Evolutionary conservation across 2,888 invertebrate genomes (phyloP).

Genomic region (Oxyteleia sp.): DNA sequence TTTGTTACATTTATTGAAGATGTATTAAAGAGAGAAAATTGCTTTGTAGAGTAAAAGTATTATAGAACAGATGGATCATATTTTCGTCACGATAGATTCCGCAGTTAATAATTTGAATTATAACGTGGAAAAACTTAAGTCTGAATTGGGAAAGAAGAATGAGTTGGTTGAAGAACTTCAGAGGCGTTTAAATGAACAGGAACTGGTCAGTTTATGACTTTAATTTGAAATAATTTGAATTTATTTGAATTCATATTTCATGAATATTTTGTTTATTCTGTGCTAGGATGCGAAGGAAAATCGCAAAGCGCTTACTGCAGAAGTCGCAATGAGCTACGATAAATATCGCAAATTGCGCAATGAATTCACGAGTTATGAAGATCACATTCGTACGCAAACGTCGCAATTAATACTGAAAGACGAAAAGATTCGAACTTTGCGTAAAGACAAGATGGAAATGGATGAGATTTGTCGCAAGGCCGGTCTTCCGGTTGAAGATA

Average conservation of each 20-base stretch:
- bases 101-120: slow-evolving; percentile 5
- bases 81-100: slow-evolving; percentile 44
- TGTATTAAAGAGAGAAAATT: neutral
- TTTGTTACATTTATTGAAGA: neutral
- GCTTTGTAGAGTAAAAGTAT: slow-evolving; percentile 38
- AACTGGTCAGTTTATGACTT: slow-evolving; percentile 50
- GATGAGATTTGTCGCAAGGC: slow-evolving; percentile 38
- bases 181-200: slow-evolving; percentile 48
- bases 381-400: slow-evolving; percentile 88
- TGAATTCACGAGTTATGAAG: slow-evolving; percentile 89
- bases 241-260: no score
- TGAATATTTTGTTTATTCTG: slow-evolving; percentile 3
- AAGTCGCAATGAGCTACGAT: slow-evolving; percentile 89
- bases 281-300: slow-evolving; percentile 46
- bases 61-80: slow-evolving; percentile 27
- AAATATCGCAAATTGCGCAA: slow-evolving; percentile 88
- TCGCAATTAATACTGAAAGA: slow-evolving; percentile 87
- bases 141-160: slow-evolving; percentile 18
- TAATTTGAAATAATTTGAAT: no score
- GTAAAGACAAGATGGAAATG: slow-evolving; percentile 40
- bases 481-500: neutral
- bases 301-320: slow-evolving; percentile 87
- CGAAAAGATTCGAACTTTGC: slow-evolving; percentile 54
- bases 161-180: slow-evolving; percentile 13
- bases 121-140: slow-evolving; percentile 9